Conservation (phyloP, 2,113 vertebrate species). For the Microtus ochrogaster region DNA sequence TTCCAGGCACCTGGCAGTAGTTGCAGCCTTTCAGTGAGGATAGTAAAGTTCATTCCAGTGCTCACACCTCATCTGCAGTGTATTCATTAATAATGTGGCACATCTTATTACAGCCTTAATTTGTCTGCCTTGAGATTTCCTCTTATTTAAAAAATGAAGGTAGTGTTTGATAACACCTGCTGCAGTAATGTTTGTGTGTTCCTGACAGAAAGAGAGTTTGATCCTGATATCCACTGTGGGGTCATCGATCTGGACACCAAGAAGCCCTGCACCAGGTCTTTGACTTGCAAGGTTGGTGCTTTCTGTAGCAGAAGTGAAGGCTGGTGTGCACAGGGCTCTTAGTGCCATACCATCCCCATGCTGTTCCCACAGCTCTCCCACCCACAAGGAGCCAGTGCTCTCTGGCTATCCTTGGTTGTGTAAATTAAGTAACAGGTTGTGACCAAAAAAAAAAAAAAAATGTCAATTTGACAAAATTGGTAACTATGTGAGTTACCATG, state of each 20-base stretch:
- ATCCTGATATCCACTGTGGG: conserved; percentile 98
- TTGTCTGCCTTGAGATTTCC: conserved; percentile 1
- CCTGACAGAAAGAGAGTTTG: conserved; percentile 97
- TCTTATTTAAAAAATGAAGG: conserved; percentile 29
- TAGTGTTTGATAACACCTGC: not conserved
- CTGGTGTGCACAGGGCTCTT: too few relatives aligned
- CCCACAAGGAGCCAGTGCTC: accelerated
- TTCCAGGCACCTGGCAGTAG: not conserved
- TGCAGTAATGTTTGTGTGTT: conserved; percentile 60
- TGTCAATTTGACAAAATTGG: not conserved
- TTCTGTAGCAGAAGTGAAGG: not conserved
- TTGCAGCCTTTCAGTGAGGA: too few relatives aligned
- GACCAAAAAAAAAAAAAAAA: not conserved
- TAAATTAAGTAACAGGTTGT: not conserved
- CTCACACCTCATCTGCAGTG: not conserved
- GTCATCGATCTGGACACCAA: conserved; percentile 96
- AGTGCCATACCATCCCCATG: accelerated
- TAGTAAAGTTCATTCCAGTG: accelerated
- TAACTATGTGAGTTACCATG: not conserved
- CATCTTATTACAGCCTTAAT: not conserved
- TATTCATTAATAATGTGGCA: not conserved
- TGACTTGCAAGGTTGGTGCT: conserved; percentile 98
- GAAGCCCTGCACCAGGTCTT: conserved; percentile 99
- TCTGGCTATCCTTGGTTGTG: not conserved
- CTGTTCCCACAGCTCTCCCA: not conserved